Base-by-base conservation (phyloP, 2,888 invertebrate genomes). In the Apotomis betuletana region DNA sequence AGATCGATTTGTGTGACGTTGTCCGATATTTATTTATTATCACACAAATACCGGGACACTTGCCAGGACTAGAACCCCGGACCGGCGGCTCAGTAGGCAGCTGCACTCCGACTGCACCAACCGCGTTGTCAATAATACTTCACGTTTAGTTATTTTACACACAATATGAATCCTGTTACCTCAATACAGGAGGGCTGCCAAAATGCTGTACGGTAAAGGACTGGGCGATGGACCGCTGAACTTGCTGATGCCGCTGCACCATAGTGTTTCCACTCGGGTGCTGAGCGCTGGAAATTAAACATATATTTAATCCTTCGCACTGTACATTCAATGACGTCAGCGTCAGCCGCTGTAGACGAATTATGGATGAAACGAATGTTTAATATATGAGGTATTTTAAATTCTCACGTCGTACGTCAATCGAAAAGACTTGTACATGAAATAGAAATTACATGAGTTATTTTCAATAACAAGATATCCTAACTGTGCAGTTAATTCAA, bases 151-250 rank as follows among this genome's bases (percentile, higher is more conserved):
- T 27, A 27, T 27, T 27, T 27, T 27, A 27, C 27, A 27, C 27
- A 27, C 27, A 27, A 6, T 6, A 41, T 6, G 41, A 41, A 41
- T 41, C 41, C 41, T 41, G 41, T 41, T 83, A 91, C 90, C 91
- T 91, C 61, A 92, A 80, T 5, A 61, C 64, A 3, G 90, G 90
- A 49, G 91, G 89, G 49, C 89, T 88, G 75, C 91, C 90, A 74
- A 93, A 90, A 76, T 93, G 91, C 76, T 93, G 93, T 4, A 92
- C 85, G n/a, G 93, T 93, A 75, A 90, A 87, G 9, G 92, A 93
- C 77, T 92, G 92, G 44, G 91, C 92, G 73, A 93, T 87, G 13
- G 92, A 87, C 12, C 91, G 86, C 74, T 92, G 92, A 10, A 91
- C 89, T 80, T 92, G 90, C 74, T 91, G 89, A 59, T 90, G 90